phyloP scores from a whole-genome alignment of 2,113 vertebrate species.

The Chloebia gouldiae region DNA sequence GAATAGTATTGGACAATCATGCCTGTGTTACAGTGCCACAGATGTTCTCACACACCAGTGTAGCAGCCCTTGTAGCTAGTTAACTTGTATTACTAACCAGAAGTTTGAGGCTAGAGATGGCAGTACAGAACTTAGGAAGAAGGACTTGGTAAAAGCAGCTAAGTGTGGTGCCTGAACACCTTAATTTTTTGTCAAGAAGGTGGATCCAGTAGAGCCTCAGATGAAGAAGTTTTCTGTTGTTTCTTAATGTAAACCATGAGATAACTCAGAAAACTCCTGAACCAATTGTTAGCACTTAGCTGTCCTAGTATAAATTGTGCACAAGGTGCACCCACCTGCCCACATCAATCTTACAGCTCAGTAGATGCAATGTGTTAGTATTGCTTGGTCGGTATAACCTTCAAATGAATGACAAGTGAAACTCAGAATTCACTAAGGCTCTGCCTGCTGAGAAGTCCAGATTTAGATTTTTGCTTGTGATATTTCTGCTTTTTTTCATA shows the following conservation, averaged over 20 bases:
- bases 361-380: not conserved
- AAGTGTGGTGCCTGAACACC: not conserved
- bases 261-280: not conserved
- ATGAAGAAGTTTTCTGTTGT: not conserved
- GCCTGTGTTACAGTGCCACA: not conserved
- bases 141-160: not conserved
- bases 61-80: not conserved
- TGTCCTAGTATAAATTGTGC: not conserved
- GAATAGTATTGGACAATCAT: not conserved
- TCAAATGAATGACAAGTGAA: not conserved
- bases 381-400: not conserved
- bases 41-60: not conserved
- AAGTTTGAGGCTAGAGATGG: not conserved
- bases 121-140: not conserved
- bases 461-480: not conserved
- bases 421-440: not conserved
- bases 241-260: not conserved
- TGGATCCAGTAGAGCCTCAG: not conserved
- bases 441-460: not conserved
- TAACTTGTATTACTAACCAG: not conserved
- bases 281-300: not conserved
- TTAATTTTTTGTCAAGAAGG: not conserved
- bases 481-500: not conserved
- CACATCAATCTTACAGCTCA: not conserved
- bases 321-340: not conserved